Evolutionary conservation across 2,113 vertebrate genomes (phyloP).

Genomic region (Scopus umbretta): DNA sequence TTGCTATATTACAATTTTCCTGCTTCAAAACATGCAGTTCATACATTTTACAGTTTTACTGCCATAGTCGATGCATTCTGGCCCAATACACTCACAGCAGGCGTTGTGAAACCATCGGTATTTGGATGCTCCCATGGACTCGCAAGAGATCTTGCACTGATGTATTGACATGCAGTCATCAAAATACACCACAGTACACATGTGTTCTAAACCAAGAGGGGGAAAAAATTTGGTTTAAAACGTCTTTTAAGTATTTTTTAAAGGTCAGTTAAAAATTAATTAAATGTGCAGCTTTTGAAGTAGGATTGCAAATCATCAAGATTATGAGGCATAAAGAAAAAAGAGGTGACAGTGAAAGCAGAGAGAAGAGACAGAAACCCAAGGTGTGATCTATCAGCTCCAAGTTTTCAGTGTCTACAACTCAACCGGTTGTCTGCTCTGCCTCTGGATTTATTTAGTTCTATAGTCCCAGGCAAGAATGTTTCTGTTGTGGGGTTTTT

Average conservation of each 20-base stretch:
- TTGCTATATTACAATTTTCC: not conserved
- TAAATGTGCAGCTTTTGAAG: not conserved
- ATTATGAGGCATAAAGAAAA: not conserved
- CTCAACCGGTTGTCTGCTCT: not conserved
- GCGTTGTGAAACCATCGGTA: constrained; percentile 99
- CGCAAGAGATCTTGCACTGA: constrained; percentile 96
- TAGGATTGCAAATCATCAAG: not conserved
- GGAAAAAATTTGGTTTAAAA: not conserved
- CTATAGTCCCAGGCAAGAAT: not conserved
- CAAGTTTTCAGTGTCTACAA: not conserved
- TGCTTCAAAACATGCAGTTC: constrained; percentile 93
- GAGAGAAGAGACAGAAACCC: not conserved
- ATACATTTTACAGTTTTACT: constrained; percentile 96
- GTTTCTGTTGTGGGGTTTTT: not conserved
- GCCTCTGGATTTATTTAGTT: not conserved
- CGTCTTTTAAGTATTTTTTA: not conserved
- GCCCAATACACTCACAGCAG: constrained; percentile 97
- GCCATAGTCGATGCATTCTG: constrained; percentile 96
- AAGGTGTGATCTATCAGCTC: not conserved
- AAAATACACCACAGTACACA: constrained; percentile 98
- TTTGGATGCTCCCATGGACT: constrained; percentile 98
- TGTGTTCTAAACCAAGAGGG: constrained; percentile 76
- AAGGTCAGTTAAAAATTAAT: not conserved
- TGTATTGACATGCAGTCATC: constrained; percentile 98
- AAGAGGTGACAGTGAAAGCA: not conserved